These are phyloP conservation scores for Myrmecobius fasciatus DNA, from an alignment of 2,113 vertebrate genomes.

Conservation along the genomic window DNA sequence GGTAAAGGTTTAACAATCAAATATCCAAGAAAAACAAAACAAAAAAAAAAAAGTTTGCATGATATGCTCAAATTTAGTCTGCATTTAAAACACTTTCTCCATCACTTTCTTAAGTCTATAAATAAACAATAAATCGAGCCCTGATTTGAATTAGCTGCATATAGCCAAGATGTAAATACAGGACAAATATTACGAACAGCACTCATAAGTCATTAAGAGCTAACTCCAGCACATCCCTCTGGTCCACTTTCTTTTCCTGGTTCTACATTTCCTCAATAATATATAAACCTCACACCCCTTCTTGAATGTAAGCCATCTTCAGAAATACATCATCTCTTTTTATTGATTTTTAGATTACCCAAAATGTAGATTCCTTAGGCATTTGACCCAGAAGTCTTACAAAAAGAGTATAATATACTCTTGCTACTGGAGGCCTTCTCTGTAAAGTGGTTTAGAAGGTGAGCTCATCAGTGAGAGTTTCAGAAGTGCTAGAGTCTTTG, in stretches of 20 bases:
- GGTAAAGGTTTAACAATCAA: not conserved
- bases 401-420: not conserved
- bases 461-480: not conserved
- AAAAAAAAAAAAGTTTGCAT: not conserved
- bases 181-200: not conserved
- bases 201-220: not conserved
- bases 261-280: not conserved
- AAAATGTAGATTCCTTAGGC: not conserved
- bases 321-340: not conserved
- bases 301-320: not conserved
- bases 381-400: not conserved
- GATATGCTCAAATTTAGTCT: not conserved
- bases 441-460: not conserved
- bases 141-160: not conserved
- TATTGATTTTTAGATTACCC: not conserved
- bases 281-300: not conserved
- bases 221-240: not conserved
- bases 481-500: not conserved
- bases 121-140: not conserved
- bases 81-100: not conserved
- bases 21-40: not conserved
- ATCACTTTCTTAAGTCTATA: not conserved
- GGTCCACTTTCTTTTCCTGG: not conserved
- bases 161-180: not conserved
- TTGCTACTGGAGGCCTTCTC: not conserved